Evolutionary conservation across 2,888 invertebrate genomes (phyloP), one percentile per base, ranked within the genome.

Genomic region (Sphaerophoria rueppellii): DNA sequence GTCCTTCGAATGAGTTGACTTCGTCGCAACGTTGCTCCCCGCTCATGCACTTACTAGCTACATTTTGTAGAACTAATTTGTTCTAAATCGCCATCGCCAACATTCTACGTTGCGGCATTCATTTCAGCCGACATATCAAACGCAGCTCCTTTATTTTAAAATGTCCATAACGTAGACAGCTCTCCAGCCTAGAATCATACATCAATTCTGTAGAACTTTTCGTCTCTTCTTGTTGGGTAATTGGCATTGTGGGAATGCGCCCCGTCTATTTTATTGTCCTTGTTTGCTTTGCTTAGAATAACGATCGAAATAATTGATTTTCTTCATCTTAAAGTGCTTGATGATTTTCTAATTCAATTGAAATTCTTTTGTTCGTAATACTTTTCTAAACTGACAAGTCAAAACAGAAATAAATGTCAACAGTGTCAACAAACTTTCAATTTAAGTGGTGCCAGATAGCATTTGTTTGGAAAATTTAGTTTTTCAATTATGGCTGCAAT

Each of bases 111-210:
- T 4, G 89, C 88, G 0, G 90, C 89, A 88, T 91, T 91, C 91
- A 91, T 91, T 6, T 90, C 90, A 2, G 92, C 91, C 67, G 91
- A 86, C 88, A 91, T 86, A 73, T 91, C 91, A 76, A 91, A 92
- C 1, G 91, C 91, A 0, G 90, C 91, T 9, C 89, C 89, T 82
- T 91, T 91, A 72, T 91, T 89, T 77, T 91, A 91, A 75, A 85
- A 89, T 6, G 90, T 91, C 91, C 92, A 91, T 52, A 89, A 88
- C 50, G 87, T 89, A 24, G 88, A 88, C 12, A 91, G 75, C 14
- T 88, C 87, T 0, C 86, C 61, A 0, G 88, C 79, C 82, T 88
- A 79, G 50, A 87, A 87, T 65, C 82, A 61, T 86, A 55, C 43
- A 74, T 54, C 0, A 77, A 50, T 52, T 81, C 67, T 0, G 34